Conservation (phyloP, 1,140 invertebrate genomes). For the Drosophila sulfurigaster region DNA sequence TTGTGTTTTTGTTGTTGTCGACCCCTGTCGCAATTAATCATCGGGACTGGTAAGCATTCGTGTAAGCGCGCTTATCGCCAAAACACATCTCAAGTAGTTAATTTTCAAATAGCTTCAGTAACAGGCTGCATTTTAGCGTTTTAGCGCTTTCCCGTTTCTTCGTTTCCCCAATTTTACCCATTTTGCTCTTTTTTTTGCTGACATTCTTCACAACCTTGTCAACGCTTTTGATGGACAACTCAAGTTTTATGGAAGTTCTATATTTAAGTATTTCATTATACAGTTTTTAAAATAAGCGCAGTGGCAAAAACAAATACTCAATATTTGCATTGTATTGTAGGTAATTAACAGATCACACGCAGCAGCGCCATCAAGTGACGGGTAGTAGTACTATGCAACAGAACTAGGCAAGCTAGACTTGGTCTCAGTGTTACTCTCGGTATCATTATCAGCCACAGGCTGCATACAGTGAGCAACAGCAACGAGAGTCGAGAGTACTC, state of each 20-base stretch:
- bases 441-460: conserved; percentile 6
- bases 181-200: conserved; percentile 4
- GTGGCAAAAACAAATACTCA: conserved; percentile 1
- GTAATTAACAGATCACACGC: conserved; percentile 49
- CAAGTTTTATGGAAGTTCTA: conserved; percentile 33
- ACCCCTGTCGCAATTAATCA: conserved; percentile 71
- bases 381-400: conserved; percentile 50
- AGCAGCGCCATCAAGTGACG: conserved; percentile 61
- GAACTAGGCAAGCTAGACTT: conserved; percentile 35
- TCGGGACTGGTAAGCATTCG: conserved; percentile 79
- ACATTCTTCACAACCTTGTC: conserved; percentile 44
- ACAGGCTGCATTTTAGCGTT: conserved; percentile 57
- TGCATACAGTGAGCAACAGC: conserved; percentile 30
- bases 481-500: not conserved
- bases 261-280: conserved; percentile 72
- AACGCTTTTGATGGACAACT: conserved; percentile 73
- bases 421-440: not conserved
- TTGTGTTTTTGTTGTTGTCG: conserved; percentile 26
- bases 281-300: conserved; percentile 46
- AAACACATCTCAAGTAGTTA: conserved; percentile 81
- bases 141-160: conserved; percentile 1
- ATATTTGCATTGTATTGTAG: conserved; percentile 4
- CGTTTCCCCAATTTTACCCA: not conserved
- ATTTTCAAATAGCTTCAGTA: conserved; percentile 76
- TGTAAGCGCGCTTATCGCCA: conserved; percentile 78